Percentiles rank a stretch among this genome's conserved stretches.
These are phyloP conservation scores for Labeo calbasu DNA, from an alignment of 2,797 vertebrate genomes.

Conservation along the genomic window DNA sequence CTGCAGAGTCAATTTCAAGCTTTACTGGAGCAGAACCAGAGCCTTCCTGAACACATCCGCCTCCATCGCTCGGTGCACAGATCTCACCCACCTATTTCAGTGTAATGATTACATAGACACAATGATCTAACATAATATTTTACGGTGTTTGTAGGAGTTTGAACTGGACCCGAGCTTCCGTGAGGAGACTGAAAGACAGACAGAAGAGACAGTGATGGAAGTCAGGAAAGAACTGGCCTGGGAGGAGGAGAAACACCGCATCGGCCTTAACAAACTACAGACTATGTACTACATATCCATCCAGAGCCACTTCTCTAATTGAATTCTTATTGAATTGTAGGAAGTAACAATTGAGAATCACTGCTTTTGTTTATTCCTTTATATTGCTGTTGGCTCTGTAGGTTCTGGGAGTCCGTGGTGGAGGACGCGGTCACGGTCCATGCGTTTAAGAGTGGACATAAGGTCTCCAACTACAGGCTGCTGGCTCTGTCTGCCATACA, in stretches of 20 bases:
- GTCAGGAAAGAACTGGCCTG: conserved; percentile 83
- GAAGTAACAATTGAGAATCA: not conserved
- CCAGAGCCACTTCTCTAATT: too few species aligned
- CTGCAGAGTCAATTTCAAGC: conserved; percentile 77
- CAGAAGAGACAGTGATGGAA: conserved; percentile 72
- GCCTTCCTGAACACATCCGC: conserved; percentile 82
- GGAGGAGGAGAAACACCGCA: conserved; percentile 81
- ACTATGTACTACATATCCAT: conserved; percentile 69
- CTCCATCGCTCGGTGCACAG: conserved; percentile 77
- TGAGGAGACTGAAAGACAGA: conserved; percentile 78
- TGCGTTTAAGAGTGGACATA: conserved; percentile 81
- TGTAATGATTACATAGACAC: not conserved
- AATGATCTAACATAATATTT: not conserved
- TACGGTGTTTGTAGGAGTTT: conserved; percentile 77
- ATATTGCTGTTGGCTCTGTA: conserved; percentile 62
- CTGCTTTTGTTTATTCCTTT: not conserved
- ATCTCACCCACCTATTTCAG: conserved; percentile 7
- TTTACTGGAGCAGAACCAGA: conserved; percentile 79
- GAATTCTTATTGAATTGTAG: not conserved
- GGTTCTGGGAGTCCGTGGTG: conserved; percentile 80
- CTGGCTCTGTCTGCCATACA: conserved; percentile 60
- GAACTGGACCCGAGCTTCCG: conserved; percentile 80
- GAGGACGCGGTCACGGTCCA: conserved; percentile 77
- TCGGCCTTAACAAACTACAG: conserved; percentile 83
- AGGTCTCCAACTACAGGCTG: conserved; percentile 85